These are phyloP conservation scores for Phenganax subtilis DNA, from an alignment of 92 coral and sea anemone species.

Conservation along the genomic window DNA sequence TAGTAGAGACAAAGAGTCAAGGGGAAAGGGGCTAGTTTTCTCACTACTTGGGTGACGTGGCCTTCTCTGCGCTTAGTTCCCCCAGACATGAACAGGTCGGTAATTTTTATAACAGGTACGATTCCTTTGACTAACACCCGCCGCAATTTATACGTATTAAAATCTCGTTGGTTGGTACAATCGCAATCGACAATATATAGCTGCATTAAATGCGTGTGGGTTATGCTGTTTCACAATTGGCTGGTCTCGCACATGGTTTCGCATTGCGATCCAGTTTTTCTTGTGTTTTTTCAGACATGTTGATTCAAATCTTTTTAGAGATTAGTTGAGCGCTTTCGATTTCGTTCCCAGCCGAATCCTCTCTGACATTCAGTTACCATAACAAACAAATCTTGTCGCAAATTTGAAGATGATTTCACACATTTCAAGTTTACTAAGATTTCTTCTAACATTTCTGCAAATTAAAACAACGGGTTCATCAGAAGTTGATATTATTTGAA, in stretches of 20 bases:
- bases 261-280: slow-evolving; percentile 28
- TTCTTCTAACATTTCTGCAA: too few relatives aligned
- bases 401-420: background rate
- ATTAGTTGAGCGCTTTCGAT: slow-evolving; percentile 39
- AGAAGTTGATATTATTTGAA: too few relatives aligned
- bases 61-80: slow-evolving; percentile 14
- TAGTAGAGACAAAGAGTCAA: slow-evolving; percentile 58
- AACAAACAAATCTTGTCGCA: background rate
- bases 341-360: background rate
- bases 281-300: slow-evolving; percentile 45
- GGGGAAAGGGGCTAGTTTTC: slow-evolving; percentile 24
- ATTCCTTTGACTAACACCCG: slow-evolving; percentile 59
- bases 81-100: slow-evolving; percentile 53
- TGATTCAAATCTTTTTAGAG: slow-evolving; percentile 42
- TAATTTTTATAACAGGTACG: slow-evolving; percentile 41
- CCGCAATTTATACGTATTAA: slow-evolving; percentile 52
- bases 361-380: background rate
- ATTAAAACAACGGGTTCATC: too few relatives aligned
- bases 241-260: slow-evolving; percentile 31
- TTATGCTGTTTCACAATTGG: slow-evolving; percentile 36
- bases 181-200: slow-evolving; percentile 52
- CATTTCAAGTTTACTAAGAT: too few relatives aligned
- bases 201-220: slow-evolving; percentile 51
- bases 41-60: slow-evolving; percentile 24
- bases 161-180: slow-evolving; percentile 42